Conservation (phyloP, 2,888 invertebrate genomes). For the Thymelicus sylvestris region DNA sequence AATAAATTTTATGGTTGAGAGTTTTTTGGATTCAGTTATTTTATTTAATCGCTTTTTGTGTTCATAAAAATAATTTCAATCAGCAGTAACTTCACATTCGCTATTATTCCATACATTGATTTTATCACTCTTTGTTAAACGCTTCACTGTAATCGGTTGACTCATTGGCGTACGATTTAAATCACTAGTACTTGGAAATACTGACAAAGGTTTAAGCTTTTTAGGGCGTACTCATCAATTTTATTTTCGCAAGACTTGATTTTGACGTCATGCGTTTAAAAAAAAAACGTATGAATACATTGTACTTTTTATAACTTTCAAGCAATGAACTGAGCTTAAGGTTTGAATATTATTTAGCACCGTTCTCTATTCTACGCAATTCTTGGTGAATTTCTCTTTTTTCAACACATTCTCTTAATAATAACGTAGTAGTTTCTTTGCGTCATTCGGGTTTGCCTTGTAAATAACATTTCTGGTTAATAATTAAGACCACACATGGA, state of each 20-base stretch:
- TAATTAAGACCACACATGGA: too few relatives aligned
- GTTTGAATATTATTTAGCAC: too few relatives aligned
- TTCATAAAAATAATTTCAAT: conserved; percentile 19
- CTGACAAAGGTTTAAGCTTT: conserved; percentile 31
- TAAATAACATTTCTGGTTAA: too few relatives aligned
- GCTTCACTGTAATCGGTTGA: conserved; percentile 35
- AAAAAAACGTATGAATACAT: background rate
- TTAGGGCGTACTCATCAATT: conserved; percentile 10
- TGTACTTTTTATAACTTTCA: background rate
- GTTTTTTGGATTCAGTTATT: conserved; percentile 13
- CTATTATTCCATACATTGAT: conserved; percentile 26
- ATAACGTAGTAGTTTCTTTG: too few relatives aligned
- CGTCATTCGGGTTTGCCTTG: too few relatives aligned
- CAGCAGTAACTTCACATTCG: conserved; percentile 6
- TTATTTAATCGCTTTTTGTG: conserved; percentile 3
- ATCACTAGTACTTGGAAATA: conserved; percentile 35
- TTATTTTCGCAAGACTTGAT: background rate
- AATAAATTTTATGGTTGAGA: background rate
- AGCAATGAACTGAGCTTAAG: too few relatives aligned
- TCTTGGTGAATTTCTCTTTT: too few relatives aligned
- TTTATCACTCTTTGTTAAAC: conserved; percentile 38
- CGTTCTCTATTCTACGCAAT: too few relatives aligned
- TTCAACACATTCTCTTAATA: too few relatives aligned
- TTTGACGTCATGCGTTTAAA: background rate
- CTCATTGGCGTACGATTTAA: conserved; percentile 33